Percentiles rank a stretch among this genome's conserved stretches.
These are phyloP conservation scores for Drosophila prolongata DNA, from an alignment of 2,888 invertebrate species.

Conservation along the genomic window DNA sequence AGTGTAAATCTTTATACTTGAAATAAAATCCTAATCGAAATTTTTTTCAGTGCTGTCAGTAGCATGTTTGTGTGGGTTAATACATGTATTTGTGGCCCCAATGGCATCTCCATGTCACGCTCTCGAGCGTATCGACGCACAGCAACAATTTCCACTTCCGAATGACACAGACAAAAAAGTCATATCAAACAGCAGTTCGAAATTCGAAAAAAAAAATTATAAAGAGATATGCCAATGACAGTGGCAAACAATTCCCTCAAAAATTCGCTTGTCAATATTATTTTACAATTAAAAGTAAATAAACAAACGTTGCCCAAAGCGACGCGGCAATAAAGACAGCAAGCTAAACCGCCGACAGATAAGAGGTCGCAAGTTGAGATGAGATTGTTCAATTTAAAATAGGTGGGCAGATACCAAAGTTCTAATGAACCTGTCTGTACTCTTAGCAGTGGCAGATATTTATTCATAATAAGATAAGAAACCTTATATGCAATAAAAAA, in stretches of 20 bases:
- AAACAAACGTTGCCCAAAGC: conserved; percentile 40
- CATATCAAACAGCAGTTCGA: conserved; percentile 17
- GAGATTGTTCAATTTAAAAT: conserved; percentile 22
- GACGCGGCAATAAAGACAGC: conserved; percentile 21
- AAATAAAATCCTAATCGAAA: background rate
- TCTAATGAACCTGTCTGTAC: conserved; percentile 1
- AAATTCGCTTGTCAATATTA: conserved; percentile 61
- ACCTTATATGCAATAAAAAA: too few species aligned
- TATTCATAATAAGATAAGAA: background rate
- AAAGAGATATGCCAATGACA: conserved; percentile 22
- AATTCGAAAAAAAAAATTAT: conserved; percentile 1
- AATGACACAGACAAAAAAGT: conserved; percentile 23
- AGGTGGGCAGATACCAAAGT: conserved; percentile 9
- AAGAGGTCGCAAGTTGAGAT: conserved; percentile 30
- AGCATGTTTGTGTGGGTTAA: conserved; percentile 4
- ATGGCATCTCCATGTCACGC: conserved; percentile 48
- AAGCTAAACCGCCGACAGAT: conserved; percentile 37
- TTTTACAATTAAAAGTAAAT: conserved; percentile 52
- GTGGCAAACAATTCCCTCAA: conserved; percentile 40
- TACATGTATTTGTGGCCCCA: conserved; percentile 20
- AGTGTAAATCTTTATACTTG: too few species aligned
- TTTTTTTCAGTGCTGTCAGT: background rate
- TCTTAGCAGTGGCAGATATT: background rate
- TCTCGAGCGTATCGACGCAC: conserved; percentile 61
- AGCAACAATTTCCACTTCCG: conserved; percentile 41